Conservation (phyloP, 2,797 vertebrate genomes). For the Adelosebastes latens region DNA sequence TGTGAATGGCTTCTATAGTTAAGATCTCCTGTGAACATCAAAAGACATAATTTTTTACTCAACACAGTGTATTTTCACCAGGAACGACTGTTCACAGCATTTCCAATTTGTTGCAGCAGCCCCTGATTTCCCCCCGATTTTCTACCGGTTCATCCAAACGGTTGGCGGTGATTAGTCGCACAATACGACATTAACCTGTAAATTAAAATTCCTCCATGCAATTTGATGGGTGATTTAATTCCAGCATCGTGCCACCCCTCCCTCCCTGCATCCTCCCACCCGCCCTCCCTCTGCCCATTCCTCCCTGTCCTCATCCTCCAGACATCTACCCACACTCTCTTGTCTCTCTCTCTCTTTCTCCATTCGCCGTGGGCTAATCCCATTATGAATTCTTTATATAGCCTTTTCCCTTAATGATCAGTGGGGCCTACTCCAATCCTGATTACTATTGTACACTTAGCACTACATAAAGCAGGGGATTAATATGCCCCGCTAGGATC, state of each 20-base stretch:
- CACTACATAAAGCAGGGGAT: conserved; percentile 99
- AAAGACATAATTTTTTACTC: neutral
- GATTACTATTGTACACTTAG: conserved; percentile 99
- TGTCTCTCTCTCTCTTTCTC: conserved; percentile 81
- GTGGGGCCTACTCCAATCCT: conserved; percentile 98
- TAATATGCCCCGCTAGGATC: conserved; percentile 99
- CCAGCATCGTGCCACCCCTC: conserved; percentile 82
- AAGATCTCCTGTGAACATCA: conserved; percentile 6
- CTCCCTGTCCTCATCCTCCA: conserved; percentile 67
- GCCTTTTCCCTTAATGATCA: conserved; percentile 99
- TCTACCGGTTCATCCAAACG: conserved; percentile 91
- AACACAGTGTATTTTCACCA: conserved; percentile 13
- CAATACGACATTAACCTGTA: conserved; percentile 99
- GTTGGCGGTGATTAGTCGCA: conserved; percentile 99
- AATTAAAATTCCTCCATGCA: conserved; percentile 99
- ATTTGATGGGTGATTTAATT: conserved; percentile 99
- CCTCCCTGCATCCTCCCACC: conserved; percentile 67
- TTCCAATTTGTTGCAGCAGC: conserved; percentile 73
- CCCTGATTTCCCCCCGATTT: conserved; percentile 67
- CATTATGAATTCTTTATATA: conserved; percentile 99
- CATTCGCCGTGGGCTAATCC: conserved; percentile 98
- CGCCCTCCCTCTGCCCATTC: conserved; percentile 59
- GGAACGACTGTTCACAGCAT: conserved; percentile 51
- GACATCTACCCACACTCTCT: conserved; percentile 82
- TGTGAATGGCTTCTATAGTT: neutral